Evolutionary conservation across 1,140 invertebrate species (phyloP), one percentile per base, ranked within the genome.

Genomic region (Drosophila cardini): DNA sequence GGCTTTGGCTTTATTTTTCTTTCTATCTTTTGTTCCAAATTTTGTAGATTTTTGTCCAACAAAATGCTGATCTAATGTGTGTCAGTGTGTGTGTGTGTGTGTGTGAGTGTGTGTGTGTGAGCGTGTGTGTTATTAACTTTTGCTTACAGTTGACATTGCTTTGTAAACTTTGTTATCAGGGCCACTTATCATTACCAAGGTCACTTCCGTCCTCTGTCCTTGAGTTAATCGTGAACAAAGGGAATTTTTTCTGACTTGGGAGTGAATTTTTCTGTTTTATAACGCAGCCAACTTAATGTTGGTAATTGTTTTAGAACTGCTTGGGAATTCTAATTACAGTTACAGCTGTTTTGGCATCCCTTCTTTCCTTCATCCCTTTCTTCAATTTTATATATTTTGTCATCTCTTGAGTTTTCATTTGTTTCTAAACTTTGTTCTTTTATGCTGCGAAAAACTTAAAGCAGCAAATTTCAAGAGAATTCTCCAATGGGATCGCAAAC

Each of bases 101-200:
- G 30, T 15, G n/a, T 11, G 46, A 30, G 55, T 57, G 32, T 46
- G 30, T 74, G 43, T 68, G 64, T 55, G 30, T 15, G n/a, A 9
- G 46, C 34, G 55, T 57, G 32, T 46, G 30, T 74, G 43, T 68
- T 83, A 71, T 87, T 78, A 87, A 79, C 71, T 87, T 86, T 86
- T 43, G 78, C 61, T 74, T 81, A 75, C 81, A 80, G 61, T 81
- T 78, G 73, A 77, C 69, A 64, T 76, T 76, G 58, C 26, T 55
- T 46, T 71, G 62, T 75, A 78, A 81, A 85, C 81, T 86, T 81
- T 78, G 70, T 63, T 61, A 82, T 81, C 74, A 55, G 40, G 53
- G 52, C 64, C 64, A 73, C 71, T 73, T 73, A 68, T 73, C 64
- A 72, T 55, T 73, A 68, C 52, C 52, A 68, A 63, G 53, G 38